Evolutionary conservation across 2,797 vertebrate species (phyloP), one percentile per base, ranked within the genome.

Genomic region (Hippocampus kuda): DNA sequence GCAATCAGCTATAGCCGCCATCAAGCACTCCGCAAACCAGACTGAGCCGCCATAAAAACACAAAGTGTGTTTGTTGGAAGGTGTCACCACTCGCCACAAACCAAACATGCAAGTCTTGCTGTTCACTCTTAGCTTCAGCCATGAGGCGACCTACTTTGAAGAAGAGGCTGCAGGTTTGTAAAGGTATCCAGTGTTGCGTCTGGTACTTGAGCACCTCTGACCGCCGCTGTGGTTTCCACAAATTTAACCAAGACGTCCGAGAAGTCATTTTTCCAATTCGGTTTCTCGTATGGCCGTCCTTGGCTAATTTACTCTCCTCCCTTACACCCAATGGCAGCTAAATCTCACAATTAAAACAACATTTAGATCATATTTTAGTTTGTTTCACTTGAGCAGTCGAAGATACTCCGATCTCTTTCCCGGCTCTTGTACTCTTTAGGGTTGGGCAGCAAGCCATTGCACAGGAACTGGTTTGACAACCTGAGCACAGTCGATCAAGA

Each of bases 171-270:
- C 80, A 83, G 0, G 84, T 85, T 82, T 88, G 84, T 51, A 92
- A 80, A 63, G 88, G 87, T 74, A 91, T 89, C 90, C 90, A 91
- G 78, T 77, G 86, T 80, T 88, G 87, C 34, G 72, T 83, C 68
- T 84, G 79, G 57, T 70, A 74, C 68, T 80, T 87, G 26, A 84
- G 78, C 64, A 72, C 77, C 72, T 86, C 80, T n/a, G 82, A 75
- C 26, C 60, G 77, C 76, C 80, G 80, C 60, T 82, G 79, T 13
- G 75, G 76, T 63, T 86, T 88, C 87, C 78, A 75, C n/a, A 78
- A 75, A 76, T 9, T 81, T 53, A 20, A 74, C 78, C 76, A 77
- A 12, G 84, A 83, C 41, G 79, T 77, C 70, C 72, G 70, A 54
- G 74, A n/a, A 54, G 75, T 84, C 86, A 89, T 89, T 79, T 84